Evolutionary conservation across 2,113 vertebrate species (phyloP).

Genomic region (Podarcis raffonei): DNA sequence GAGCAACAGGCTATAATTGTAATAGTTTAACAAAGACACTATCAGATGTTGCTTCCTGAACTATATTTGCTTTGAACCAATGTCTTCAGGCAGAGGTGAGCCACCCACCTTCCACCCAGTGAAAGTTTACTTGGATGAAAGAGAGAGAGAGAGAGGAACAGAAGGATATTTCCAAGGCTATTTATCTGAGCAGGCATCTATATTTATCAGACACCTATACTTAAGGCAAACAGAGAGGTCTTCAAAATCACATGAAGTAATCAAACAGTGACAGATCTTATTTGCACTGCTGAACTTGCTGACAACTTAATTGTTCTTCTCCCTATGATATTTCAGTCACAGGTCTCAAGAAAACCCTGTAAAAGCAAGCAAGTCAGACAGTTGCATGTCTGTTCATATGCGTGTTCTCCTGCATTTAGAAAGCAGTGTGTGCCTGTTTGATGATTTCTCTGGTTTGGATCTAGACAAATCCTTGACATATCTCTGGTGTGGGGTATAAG

Average conservation of each 20-base stretch:
- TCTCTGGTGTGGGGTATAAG: too few relatives aligned
- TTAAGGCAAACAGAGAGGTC: slow-evolving; percentile 66
- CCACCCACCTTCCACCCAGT: slow-evolving; percentile 57
- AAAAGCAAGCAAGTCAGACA: slow-evolving; percentile 9
- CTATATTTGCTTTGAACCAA: slow-evolving; percentile 65
- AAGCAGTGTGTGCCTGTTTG: neutral
- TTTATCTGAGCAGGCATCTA: slow-evolving; percentile 79
- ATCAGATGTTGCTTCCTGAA: slow-evolving; percentile 77
- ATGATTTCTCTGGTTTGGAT: neutral
- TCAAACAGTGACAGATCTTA: slow-evolving; percentile 65
- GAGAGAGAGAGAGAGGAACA: slow-evolving; percentile 11
- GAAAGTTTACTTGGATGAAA: slow-evolving; percentile 50
- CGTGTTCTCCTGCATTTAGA: neutral
- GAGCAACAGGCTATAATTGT: slow-evolving; percentile 76
- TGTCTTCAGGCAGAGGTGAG: slow-evolving; percentile 71
- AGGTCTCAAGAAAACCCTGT: slow-evolving; percentile 21
- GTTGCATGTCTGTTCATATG: neutral
- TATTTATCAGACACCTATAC: slow-evolving; percentile 77
- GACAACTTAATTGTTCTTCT: slow-evolving; percentile 67
- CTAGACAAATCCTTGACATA: neutral
- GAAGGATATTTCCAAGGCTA: slow-evolving; percentile 64
- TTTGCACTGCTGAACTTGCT: slow-evolving; percentile 60
- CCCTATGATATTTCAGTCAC: slow-evolving; percentile 68
- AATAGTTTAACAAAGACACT: slow-evolving; percentile 53
- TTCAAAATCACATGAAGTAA: slow-evolving; percentile 70